Base-by-base conservation (phyloP, 2,888 invertebrate species). In the Acronicta psi region DNA sequence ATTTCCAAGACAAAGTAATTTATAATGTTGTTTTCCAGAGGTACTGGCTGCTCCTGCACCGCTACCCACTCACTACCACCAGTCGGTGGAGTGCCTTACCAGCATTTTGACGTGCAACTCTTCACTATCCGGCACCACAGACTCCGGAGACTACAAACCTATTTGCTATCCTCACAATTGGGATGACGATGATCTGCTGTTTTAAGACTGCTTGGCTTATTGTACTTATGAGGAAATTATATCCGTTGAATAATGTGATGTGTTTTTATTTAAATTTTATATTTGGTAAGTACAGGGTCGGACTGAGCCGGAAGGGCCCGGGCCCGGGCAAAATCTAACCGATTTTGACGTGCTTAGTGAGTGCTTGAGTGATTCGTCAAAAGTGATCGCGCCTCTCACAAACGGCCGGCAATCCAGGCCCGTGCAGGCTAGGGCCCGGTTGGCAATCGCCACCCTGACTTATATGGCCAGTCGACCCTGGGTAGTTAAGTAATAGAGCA, bases 141-240 rank as follows among this genome's bases (percentile, higher is more conserved):
- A 85, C 6, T 85, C 89, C 0, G 89, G 88, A 0, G 89, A 90
- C 56, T 83, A 57, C 68, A 84, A 84, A 41, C 89, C 91, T 0
- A 36, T 80, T 7, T 90, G 90, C 71, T 87, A 84, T 51, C 90
- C 90, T 2, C 90, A 90, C 51, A 83, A 87, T 47, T 93, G 92
- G 89, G 92, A 93, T 25, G 93, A 94, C 46, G 94, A 93, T 10
- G 93, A 94, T 65, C 77, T 94, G 36, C 71, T 94, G 11, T 94
- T 94, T 81, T 94, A 87, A 80, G 31, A 11, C 36, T 49, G 7
- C 29, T 38, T 52, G 13, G 13, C 16, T 16, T 29, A 45, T 13
- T 18, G 16, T 29, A n/a, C n/a, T n/a, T n/a, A 13, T 31, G 34
- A n/a, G 9, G 25, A 17, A 13, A 38, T 37, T 31, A 18, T 43